Evolutionary conservation across 2,113 vertebrate genomes (phyloP), one percentile per base, ranked within the genome.

Genomic region (Hyla sarda): DNA sequence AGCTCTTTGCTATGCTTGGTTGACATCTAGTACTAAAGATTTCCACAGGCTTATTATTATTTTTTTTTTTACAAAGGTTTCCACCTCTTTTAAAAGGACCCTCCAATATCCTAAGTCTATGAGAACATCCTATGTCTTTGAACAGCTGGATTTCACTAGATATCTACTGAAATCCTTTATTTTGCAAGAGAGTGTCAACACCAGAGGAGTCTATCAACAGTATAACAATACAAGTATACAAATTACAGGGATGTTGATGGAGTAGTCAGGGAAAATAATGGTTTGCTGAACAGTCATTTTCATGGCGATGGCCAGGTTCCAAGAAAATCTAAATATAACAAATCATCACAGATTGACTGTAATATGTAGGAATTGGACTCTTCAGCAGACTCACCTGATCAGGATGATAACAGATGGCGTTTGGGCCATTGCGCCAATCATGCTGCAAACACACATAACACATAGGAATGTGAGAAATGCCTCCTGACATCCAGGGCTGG

Each of bases 381-480:
- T 32, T n/a, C 14, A 52, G 52, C 16, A 37, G 16, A 1, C 91
- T 87, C 87, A 98, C 98, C 98, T 96, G 95, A 99, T 99, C 17
- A 99, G 96, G 79, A 99, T 97, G 93, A 99, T 99, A 89, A 99
- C 97, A 0, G 98, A 99, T 0, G 98, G 98, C 0, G 98, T 99
- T 93, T 99, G 98, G 0, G 97, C 98, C 98, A 99, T 99, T 86
- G 97, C 97, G 75, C 98, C 98, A 0, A 99, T 96, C 96, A 99
- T 95, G 92, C 98, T 99, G 94, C 98, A 99, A 87, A 95, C 93
- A 11, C 98, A 99, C 94, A 99, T 98, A 90, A 99, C 96, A 4
- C 96, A 98, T 56, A 99, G 96, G 93, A 99, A 99, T 92, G 95
- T 98, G 92, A 99, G 95, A 91, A 99, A 99, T 89, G 95, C 92